Evolutionary conservation across 2,113 vertebrate genomes (phyloP).

Genomic region (Chaetops frenatus): DNA sequence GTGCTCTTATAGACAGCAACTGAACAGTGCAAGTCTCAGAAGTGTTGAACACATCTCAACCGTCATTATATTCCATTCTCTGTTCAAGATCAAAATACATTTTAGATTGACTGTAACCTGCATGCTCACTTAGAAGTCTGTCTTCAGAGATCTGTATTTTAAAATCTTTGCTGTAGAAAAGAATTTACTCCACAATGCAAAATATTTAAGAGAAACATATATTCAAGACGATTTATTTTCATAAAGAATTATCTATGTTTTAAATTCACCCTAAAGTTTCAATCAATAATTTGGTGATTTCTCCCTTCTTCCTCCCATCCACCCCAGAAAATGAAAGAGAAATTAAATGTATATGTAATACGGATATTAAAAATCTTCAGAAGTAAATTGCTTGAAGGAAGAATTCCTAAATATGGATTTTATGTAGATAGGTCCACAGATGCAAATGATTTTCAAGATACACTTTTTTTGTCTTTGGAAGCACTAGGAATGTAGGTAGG

Average conservation of each 20-base stretch:
- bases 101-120: neutral
- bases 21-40: neutral
- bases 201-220: neutral
- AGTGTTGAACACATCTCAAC: neutral
- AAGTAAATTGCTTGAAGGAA: neutral
- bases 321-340: neutral
- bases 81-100: neutral
- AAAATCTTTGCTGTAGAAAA: neutral
- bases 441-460: neutral
- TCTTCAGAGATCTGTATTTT: neutral
- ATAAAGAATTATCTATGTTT: neutral
- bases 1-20: neutral
- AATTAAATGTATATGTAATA: neutral
- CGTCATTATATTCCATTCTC: neutral
- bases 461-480: neutral
- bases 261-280: neutral
- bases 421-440: neutral
- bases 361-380: neutral
- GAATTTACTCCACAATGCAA: neutral
- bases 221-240: neutral
- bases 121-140: neutral
- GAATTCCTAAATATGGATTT: neutral
- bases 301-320: rapidly evolving
- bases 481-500: neutral
- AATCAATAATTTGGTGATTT: neutral